Evolutionary conservation across 2,888 invertebrate genomes (phyloP), one percentile per base, ranked within the genome.

Genomic region (Margaritifera margaritifera): DNA sequence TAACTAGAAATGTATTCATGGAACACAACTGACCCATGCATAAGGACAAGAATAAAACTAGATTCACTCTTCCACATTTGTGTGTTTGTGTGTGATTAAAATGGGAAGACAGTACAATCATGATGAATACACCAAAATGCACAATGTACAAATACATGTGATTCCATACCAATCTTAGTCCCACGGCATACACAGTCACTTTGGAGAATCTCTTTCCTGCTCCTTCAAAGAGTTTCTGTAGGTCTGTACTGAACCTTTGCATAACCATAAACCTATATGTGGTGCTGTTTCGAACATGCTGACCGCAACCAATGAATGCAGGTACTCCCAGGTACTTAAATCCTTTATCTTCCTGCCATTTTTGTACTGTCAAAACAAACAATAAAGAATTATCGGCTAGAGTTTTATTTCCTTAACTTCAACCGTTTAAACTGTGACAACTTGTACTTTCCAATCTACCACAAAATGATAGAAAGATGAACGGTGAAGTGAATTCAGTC

Each of bases 231-330:
- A 96, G 90, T 89, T 95, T 95, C 84, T 96, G 91, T 58, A 98
- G 91, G 89, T 98, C 97, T 68, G 93, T 92, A 77, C 96, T 95
- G 89, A 95, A 98, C 74, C 96, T 93, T 6, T 97, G 96, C 87
- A 99, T 92, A n/a, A 99, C 95, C 80, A 99, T 92, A 91, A 98
- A 99, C 70, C 99, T 92, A 88, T 96, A 96, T 80, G 94, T 94
- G 55, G 93, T 74, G 27, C 92, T 93, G n/a, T 93, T 92, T 81
- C 92, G 93, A 68, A 93, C 92, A 87, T 96, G 95, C 6, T 95
- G 95, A 1, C 99, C 99, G 64, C 94, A 95, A 19, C 96, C 95
- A 70, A 97, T 93, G 87, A 95, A 97, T 68, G 93, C 92, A 0
- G 98, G 98, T 92, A 98, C 94, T 20, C 98, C 98, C 2, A 98